These are phyloP conservation scores for Ceyx margarethae DNA, from an alignment of 2,113 vertebrate genomes.

Conservation along the genomic window DNA sequence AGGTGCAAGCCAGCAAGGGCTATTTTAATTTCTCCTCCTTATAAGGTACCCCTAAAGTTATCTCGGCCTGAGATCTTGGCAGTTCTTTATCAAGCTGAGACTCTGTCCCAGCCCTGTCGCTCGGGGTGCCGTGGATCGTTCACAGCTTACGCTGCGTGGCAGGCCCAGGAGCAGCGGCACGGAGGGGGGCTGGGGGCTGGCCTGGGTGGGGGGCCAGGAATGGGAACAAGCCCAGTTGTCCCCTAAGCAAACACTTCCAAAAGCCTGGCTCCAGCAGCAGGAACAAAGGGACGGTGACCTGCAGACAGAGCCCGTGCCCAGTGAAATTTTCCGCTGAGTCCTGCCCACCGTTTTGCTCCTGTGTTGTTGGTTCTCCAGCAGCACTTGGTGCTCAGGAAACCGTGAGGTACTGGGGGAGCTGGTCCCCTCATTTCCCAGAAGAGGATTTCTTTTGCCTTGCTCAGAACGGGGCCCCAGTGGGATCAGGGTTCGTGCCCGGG, in stretches of 20 bases:
- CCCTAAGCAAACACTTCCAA: neutral
- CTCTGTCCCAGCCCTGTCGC: neutral
- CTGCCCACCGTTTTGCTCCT: neutral
- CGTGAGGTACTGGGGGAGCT: neutral
- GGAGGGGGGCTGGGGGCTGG: neutral
- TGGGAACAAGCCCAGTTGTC: neutral
- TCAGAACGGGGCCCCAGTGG: neutral
- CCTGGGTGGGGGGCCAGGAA: neutral
- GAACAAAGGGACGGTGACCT: neutral
- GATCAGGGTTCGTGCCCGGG: neutral
- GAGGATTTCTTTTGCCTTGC: neutral
- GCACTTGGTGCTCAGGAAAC: neutral
- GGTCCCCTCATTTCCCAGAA: neutral
- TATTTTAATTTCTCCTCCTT: slow-evolving; percentile 69
- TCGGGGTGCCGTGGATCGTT: neutral
- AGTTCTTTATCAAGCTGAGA: neutral
- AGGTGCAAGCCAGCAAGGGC: neutral
- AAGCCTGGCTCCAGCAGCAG: neutral
- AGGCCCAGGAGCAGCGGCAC: neutral
- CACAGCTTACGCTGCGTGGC: slow-evolving; percentile 1
- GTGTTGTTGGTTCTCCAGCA: neutral
- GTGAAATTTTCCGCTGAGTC: slow-evolving; percentile 22
- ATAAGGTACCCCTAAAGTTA: slow-evolving; percentile 60
- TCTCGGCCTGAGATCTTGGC: slow-evolving; percentile 41
- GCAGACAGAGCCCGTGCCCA: neutral